Evolutionary conservation across 2,113 vertebrate genomes (phyloP), one percentile per base, ranked within the genome.

Genomic region (Sylvia atricapilla): DNA sequence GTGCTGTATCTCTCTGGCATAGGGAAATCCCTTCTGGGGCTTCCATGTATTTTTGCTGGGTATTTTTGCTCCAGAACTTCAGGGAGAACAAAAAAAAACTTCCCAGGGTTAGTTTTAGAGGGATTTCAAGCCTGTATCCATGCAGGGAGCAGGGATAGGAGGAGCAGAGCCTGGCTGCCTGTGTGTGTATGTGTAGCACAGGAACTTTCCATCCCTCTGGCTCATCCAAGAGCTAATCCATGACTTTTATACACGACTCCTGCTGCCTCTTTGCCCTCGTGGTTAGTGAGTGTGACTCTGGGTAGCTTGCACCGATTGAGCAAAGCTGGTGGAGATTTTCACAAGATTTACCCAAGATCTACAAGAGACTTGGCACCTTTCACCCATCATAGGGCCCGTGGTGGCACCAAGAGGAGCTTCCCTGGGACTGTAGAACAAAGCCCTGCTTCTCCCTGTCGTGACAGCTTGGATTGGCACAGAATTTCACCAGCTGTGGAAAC

Each of bases 181-280:
- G 31, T 37, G 9, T 9, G 33, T 44, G 17, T 7, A 15, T 0
- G 0, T 15, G 33, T 35, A 53, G 56, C 35, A 8, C 35, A 50
- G 72, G 52, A 35, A 7, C 37, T 53, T 53, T 22, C n/a, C 37
- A 37, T 11, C 22, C 33, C 43, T 23, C 19, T 44, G 19, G 2
- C 52, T 49, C 53, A 15, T 11, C 11, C 46, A 18, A 30, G 84
- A 68, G 44, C 37, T 52, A 35, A 52, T 24, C n/a, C 21, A 18
- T 1, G 7, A 17, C 30, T 74, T 84, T 5, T 10, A 1, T 0
- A 10, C 0, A 0, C 1, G 14, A 10, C 17, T n/a, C 25, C 52
- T 46, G n/a, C 77, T 82, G 39, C 30, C 27, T 75, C 46, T 50
- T 64, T n/a, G 59, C 46, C 46, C 53, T 59, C 17, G 35, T 22